These are phyloP conservation scores for Gadus macrocephalus DNA, from an alignment of 2,113 vertebrate species.

Conservation along the genomic window DNA sequence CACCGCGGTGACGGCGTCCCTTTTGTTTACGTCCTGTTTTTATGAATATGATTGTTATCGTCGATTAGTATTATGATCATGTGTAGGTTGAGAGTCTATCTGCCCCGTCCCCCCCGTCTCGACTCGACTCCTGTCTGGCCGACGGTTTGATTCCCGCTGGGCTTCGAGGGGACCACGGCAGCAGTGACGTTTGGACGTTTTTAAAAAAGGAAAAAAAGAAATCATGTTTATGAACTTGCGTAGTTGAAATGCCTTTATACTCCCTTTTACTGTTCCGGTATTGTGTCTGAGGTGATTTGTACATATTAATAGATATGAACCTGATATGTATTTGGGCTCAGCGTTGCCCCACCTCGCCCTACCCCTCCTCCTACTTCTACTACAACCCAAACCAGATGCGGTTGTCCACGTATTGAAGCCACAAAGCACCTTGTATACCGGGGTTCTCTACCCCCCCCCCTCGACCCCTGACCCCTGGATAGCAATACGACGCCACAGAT, in stretches of 20 bases:
- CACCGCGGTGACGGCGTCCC: conserved; percentile 51
- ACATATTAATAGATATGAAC: conserved; percentile 71
- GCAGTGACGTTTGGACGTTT: no score
- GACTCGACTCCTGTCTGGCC: conserved; percentile 58
- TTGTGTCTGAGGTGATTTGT: conserved; percentile 71
- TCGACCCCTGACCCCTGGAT: conserved; percentile 68
- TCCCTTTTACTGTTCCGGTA: conserved; percentile 67
- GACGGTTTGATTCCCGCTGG: conserved; percentile 40
- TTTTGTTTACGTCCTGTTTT: conserved; percentile 25
- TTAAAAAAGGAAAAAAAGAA: conserved; percentile 16
- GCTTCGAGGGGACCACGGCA: conserved; percentile 41
- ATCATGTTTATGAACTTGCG: conserved; percentile 64
- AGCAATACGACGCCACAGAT: conserved; percentile 78
- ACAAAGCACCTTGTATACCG: conserved; percentile 67
- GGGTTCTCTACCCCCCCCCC: conserved; percentile 30
- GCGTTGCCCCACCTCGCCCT: conserved; percentile 41
- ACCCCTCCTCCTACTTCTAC: conserved; percentile 33
- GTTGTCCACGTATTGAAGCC: conserved; percentile 70
- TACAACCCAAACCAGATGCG: conserved; percentile 68
- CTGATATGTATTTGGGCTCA: conserved; percentile 67
- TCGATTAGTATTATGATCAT: conserved; percentile 31
- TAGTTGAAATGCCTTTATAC: conserved; percentile 71
- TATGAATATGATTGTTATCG: conserved; percentile 30
- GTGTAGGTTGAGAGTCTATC: background rate
- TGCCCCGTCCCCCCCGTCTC: conserved; percentile 58